These are phyloP conservation scores for Samia ricini DNA, from an alignment of 1,140 invertebrate genomes.

Conservation along the genomic window DNA sequence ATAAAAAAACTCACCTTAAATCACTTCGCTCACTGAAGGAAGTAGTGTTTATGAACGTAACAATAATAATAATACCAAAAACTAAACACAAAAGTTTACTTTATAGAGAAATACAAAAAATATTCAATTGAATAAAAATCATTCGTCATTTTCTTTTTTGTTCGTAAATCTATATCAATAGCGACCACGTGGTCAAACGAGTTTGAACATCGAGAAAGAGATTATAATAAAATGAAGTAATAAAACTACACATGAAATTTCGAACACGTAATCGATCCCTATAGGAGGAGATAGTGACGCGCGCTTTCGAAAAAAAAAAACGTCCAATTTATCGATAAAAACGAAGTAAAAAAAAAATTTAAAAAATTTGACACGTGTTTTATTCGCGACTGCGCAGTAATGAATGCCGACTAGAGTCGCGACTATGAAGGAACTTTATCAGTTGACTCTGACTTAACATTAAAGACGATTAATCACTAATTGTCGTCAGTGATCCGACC, in stretches of 20 bases:
- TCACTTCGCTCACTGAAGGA: neutral
- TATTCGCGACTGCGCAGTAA: neutral
- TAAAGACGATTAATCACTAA: neutral
- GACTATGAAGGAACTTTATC: neutral
- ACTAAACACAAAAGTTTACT: neutral
- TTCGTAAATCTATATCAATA: neutral
- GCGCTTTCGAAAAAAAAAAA: neutral
- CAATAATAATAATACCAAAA: neutral
- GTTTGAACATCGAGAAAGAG: neutral
- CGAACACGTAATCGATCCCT: neutral
- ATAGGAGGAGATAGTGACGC: neutral
- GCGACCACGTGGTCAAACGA: neutral
- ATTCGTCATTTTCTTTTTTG: neutral
- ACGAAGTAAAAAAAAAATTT: neutral
- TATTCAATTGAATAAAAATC: neutral
- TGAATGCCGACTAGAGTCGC: neutral
- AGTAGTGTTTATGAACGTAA: neutral
- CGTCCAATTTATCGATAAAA: neutral
- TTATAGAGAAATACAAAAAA: conserved; percentile 1
- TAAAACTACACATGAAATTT: neutral
- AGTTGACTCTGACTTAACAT: neutral
- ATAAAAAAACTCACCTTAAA: neutral
- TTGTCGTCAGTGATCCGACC: neutral
- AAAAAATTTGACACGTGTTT: neutral
- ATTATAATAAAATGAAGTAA: neutral